Base-by-base conservation (phyloP, 1,140 invertebrate species). In the Notospermus geniculatus region DNA sequence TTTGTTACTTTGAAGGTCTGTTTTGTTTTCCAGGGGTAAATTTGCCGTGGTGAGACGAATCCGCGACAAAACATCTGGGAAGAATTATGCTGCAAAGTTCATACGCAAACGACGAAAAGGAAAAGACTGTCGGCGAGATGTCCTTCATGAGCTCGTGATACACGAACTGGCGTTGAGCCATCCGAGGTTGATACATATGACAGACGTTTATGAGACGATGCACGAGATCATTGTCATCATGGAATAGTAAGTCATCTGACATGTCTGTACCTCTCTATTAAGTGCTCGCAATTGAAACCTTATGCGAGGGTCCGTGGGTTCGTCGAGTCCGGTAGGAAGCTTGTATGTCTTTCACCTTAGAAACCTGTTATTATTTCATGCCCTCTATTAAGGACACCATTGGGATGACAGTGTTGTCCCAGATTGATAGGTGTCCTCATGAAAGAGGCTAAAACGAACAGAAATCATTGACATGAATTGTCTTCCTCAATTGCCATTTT, bases 81-180 rank as follows among this genome's bases (percentile, higher is more conserved):
- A 88, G 67, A 88, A 91, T 75, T 95, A 91, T 83, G 95, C 95
- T 1, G 95, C 95, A 62, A 98, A 98, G 84, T 94, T 92, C 81
- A 90, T 97, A 66, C 89, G 90, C 78, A 93, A 96, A 80, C 84
- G 93, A 68, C 86, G 93, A 71, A 77, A 81, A 63, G 79, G 79
- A 4, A 77, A 78, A 59, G 73, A 71, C 53, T 77, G 74, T 56
- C 65, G 74, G 0, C 72, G 76, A 23, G 74, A 77, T 39, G 76
- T 80, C 27, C 62, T 84, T 27, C 91, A 95, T 81, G 93, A 95
- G 81, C 91, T 95, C 62, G 91, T 92, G 53, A 92, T 95, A 71
- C 86, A 95, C 63, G 88, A 91, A 73, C 85, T 92, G 65, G 91
- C 91, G 71, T 84, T 87, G 11, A 84, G 87, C 70, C 90, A 90